Conservation (phyloP, 1,140 invertebrate species). For the Parapsyche elsis region DNA sequence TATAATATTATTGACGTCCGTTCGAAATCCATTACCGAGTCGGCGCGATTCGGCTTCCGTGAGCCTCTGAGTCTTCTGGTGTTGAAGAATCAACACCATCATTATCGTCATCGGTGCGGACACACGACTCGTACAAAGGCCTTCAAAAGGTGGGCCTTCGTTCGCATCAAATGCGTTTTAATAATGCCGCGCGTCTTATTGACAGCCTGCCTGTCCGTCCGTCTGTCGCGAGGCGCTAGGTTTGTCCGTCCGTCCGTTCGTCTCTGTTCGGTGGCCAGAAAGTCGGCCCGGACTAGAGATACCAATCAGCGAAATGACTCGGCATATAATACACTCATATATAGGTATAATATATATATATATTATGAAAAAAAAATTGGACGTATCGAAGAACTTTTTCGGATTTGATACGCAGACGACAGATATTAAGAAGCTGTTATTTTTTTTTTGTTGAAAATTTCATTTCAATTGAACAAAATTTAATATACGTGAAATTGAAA, state of each 20-base stretch:
- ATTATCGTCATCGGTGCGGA: conserved; percentile 18
- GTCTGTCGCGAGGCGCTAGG: neutral
- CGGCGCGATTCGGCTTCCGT: conserved; percentile 28
- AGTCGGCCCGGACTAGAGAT: conserved; percentile 35
- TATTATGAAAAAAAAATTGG: neutral
- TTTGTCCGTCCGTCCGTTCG: neutral
- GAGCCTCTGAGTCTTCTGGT: conserved; percentile 31
- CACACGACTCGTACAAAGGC: conserved; percentile 25
- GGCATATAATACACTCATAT: conserved; percentile 31
- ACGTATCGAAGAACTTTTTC: neutral
- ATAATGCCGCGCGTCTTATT: conserved; percentile 38
- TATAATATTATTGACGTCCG: conserved; percentile 31
- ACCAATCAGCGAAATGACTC: conserved; percentile 55
- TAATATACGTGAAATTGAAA: too few species aligned
- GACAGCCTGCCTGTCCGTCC: conserved; percentile 36
- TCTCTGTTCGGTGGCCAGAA: conserved; percentile 24
- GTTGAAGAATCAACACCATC: conserved; percentile 37
- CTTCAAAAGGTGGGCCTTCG: neutral
- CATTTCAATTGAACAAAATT: neutral
- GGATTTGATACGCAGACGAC: neutral
- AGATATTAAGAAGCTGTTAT: neutral
- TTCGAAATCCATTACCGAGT: conserved; percentile 29
- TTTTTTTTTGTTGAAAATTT: neutral
- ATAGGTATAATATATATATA: neutral
- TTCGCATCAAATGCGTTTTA: conserved; percentile 38